Evolutionary conservation across 2,113 vertebrate genomes (phyloP), one percentile per base, ranked within the genome.

Genomic region (Naja naja): DNA sequence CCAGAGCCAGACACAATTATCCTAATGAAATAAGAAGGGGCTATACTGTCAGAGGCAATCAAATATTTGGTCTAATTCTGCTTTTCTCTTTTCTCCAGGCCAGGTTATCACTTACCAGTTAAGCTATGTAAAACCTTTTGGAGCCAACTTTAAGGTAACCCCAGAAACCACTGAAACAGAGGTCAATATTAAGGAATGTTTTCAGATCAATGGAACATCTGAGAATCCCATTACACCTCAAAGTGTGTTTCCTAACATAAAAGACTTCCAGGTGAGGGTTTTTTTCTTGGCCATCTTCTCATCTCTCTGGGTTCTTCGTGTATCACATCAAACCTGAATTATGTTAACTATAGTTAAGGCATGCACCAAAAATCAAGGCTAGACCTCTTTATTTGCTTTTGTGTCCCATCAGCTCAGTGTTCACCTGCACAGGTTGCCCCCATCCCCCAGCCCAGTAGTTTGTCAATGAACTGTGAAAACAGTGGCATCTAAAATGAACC

Each of bases 41-140:
- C 22, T 81, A 49, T 23, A 1, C 5, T 54, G 74, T 58, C 34
- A 47, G 39, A 23, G 6, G 54, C 27, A 86, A 54, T 89, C 16
- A 92, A 55, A 45, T 23, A 86, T 58, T 56, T 86, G n/a, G 39
- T 47, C 16, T n/a, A 23, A 55, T 58, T 10, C 25, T 27, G 30
- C 34, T 90, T 74, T 69, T 20, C 64, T 45, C 85, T 47, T 86
- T 81, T 16, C 43, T 27, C 14, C 91, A 98, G 98, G 98, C 60
- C 97, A 98, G 85, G 98, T 98, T 55, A 94, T 97, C 3, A 98
- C 98, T 0, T 98, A 97, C 94, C 98, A 98, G 96, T 39, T 98
- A 9, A 96, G 95, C 1, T 95, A 93, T 0, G 86, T 96, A n/a
- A 85, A 96, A 93, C 96, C 96, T 12, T 97, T 97, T 2, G 97